These are phyloP conservation scores for Pemphredon lugubris DNA, from an alignment of 2,888 invertebrate species.

Conservation along the genomic window DNA sequence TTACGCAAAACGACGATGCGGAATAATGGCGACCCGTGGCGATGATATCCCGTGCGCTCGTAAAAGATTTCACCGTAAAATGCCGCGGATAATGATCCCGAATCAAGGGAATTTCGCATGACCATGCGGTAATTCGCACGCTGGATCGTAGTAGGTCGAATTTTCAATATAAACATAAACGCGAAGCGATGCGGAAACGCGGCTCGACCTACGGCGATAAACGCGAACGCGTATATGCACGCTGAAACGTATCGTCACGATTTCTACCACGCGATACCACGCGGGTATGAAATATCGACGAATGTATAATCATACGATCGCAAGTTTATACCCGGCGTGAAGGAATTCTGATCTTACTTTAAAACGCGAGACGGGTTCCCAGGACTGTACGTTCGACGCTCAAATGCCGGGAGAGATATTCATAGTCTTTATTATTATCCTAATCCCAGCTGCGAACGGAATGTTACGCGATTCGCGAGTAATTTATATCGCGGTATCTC, in stretches of 20 bases:
- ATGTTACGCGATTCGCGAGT: too few relatives aligned
- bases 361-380: too few relatives aligned
- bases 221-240: not conserved
- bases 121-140: not conserved
- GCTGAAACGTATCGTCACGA: not conserved
- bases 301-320: not conserved
- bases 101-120: constrained; percentile 4
- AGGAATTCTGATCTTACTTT: too few relatives aligned
- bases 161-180: constrained; percentile 2
- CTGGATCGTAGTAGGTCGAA: not conserved
- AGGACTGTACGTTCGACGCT: not conserved
- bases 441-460: too few relatives aligned
- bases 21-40: not conserved
- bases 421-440: too few relatives aligned
- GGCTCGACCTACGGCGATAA: not conserved
- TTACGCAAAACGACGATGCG: not conserved
- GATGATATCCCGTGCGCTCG: not conserved
- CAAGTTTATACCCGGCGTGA: not conserved
- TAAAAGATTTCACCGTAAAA: constrained; percentile 10
- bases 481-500: too few relatives aligned
- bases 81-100: constrained; percentile 7
- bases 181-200: not conserved
- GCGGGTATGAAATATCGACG: too few relatives aligned
- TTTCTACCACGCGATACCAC: not conserved
- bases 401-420: too few relatives aligned